Evolutionary conservation across 2,797 vertebrate genomes (phyloP), one percentile per base, ranked within the genome.

Genomic region (Mycteria americana): DNA sequence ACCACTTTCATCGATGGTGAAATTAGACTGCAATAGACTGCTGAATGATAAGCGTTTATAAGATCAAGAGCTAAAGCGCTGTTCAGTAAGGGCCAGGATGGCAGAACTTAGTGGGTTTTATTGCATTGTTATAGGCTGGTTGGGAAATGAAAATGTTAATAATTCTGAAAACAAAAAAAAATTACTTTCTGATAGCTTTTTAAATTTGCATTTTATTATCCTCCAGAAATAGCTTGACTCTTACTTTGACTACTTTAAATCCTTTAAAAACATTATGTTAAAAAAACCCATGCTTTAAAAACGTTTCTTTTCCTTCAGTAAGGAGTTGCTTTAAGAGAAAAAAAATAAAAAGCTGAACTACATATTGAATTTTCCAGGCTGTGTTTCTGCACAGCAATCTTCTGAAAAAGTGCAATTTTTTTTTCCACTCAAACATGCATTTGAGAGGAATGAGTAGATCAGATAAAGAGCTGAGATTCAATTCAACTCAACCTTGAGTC

Each of bases 401-500:
- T 97, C 95, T 97, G 96, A 96, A 98, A 98, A 98, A 98, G 98
- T 97, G 96, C 97, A 97, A 97, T 98, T 97, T 97, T 98, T 97
- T 97, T 96, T 95, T 93, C 95, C 97, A 97, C 97, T 98, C 96
- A 98, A 98, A 98, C 97, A 96, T 98, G 97, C 98, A 98, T 98
- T 98, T 98, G 97, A 98, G 98, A 98, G 97, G 97, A 98, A 98
- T 97, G 96, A 98, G 98, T 97, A 98, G 98, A 98, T 98, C 98
- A 98, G 98, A 98, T 98, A 98, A 98, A 98, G 97, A 98, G 95
- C 97, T 88, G 97, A 98, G 97, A 98, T 97, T 98, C 98, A 98
- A 98, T 98, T 98, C 97, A 98, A 96, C 97, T 97, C 98, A 98
- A 98, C 97, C 98, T 98, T 98, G 98, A 98, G 97, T 98, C 97